A percentile compares a stretch with the other conserved stretches of the same genome.
These are phyloP conservation scores for Charaxes varanes DNA, from an alignment of 1,140 invertebrate species.

Conservation along the genomic window DNA sequence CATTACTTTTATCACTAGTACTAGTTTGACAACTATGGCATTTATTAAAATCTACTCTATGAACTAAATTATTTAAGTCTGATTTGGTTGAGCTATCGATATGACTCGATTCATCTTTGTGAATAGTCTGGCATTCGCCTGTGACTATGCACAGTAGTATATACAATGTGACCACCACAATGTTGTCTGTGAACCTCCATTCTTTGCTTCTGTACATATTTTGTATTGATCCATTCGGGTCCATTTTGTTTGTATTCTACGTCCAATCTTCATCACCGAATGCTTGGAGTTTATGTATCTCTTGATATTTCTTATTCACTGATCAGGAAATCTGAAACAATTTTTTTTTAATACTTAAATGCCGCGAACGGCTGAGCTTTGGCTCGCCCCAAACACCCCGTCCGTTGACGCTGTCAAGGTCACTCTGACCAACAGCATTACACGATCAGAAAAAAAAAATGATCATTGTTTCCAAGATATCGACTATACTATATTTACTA, in stretches of 20 bases:
- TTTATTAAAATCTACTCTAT: conserved; percentile 43
- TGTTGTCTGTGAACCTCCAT: conserved; percentile 40
- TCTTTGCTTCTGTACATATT: conserved; percentile 27
- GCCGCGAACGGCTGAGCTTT: no score
- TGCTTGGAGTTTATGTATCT: conserved; percentile 12
- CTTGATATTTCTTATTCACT: conserved; percentile 16
- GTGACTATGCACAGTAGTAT: conserved; percentile 36
- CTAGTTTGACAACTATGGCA: conserved; percentile 62
- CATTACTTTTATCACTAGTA: conserved; percentile 32
- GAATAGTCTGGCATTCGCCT: conserved; percentile 34
- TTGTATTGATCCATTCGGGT: conserved; percentile 22
- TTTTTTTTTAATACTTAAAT: no score
- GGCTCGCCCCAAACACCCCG: no score
- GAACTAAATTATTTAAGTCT: conserved; percentile 43
- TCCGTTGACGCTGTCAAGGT: no score
- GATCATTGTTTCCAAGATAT: no score
- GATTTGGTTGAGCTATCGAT: conserved; percentile 42
- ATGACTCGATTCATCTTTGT: conserved; percentile 37
- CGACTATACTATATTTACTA: no score
- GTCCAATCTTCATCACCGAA: conserved; percentile 47
- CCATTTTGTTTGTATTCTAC: conserved; percentile 39
- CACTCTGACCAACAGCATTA: no score
- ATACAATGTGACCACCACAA: conserved; percentile 39
- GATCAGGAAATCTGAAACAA: conserved; percentile 46
- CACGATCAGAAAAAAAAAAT: no score